Evolutionary conservation across 2,888 invertebrate genomes (phyloP).

Genomic region (Gandaritis pyraliata): DNA sequence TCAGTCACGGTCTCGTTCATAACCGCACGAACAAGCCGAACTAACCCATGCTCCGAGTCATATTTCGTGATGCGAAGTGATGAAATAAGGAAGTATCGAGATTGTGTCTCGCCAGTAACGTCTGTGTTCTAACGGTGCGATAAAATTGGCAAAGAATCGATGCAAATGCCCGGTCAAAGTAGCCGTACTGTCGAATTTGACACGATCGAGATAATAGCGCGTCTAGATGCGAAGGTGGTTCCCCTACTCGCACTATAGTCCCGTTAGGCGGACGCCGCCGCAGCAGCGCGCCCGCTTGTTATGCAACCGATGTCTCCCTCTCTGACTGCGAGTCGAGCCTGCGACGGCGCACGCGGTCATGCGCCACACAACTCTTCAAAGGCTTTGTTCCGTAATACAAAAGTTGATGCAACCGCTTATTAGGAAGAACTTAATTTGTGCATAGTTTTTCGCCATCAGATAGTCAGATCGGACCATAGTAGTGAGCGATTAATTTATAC

Average conservation of each 20-base stretch:
- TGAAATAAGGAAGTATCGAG: constrained; percentile 64
- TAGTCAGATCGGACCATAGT: not conserved
- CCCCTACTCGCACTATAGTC: constrained; percentile 58
- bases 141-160: constrained; percentile 55
- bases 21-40: constrained; percentile 60
- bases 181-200: constrained; percentile 53
- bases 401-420: constrained; percentile 43
- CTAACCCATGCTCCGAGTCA: constrained; percentile 50
- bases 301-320: constrained; percentile 75
- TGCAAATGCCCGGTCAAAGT: constrained; percentile 60
- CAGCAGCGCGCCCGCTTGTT: constrained; percentile 68
- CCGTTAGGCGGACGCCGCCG: constrained; percentile 76
- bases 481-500: not conserved
- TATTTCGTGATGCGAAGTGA: constrained; percentile 68
- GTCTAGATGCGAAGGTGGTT: constrained; percentile 53
- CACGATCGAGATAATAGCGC: constrained; percentile 50
- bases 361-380: constrained; percentile 41
- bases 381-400: constrained; percentile 48
- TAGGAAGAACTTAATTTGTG: constrained; percentile 43
- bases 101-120: constrained; percentile 48
- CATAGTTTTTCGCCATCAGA: constrained; percentile 29
- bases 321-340: constrained; percentile 43
- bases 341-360: constrained; percentile 44
- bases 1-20: constrained; percentile 71
- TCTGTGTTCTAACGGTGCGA: constrained; percentile 45